phyloP scores from a whole-genome alignment of 1,140 invertebrate genomes.

The Nylanderia fulva region DNA sequence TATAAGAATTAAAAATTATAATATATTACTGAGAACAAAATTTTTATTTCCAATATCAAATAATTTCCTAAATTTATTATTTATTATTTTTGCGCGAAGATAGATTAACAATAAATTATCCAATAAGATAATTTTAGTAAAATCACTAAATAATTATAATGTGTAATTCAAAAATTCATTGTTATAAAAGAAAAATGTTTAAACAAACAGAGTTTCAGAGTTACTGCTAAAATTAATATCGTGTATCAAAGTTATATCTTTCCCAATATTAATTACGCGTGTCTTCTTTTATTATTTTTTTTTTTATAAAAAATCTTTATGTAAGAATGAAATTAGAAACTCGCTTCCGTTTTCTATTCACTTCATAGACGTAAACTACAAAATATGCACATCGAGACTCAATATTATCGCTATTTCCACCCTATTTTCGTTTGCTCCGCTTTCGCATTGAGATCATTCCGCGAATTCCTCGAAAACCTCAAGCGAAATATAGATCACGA shows the following conservation, averaged over 20 bases:
- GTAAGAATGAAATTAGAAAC: background rate
- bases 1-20: background rate
- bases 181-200: background rate
- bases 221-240: no score
- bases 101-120: background rate
- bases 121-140: background rate
- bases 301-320: background rate
- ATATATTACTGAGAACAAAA: background rate
- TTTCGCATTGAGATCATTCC: constrained; percentile 53
- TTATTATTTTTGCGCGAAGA: background rate
- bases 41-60: background rate
- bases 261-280: no score
- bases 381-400: constrained; percentile 11
- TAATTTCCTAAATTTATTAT: background rate
- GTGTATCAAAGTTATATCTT: no score
- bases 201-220: background rate
- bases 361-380: background rate
- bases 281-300: no score
- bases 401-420: background rate
- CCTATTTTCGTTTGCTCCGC: constrained; percentile 33
- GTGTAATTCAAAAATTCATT: background rate
- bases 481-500: constrained; percentile 72
- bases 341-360: background rate
- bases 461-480: constrained; percentile 58
- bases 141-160: background rate